Evolutionary conservation across 2,888 invertebrate genomes (phyloP), one percentile per base, ranked within the genome.

Genomic region (Prosopocoilus inquinatus): DNA sequence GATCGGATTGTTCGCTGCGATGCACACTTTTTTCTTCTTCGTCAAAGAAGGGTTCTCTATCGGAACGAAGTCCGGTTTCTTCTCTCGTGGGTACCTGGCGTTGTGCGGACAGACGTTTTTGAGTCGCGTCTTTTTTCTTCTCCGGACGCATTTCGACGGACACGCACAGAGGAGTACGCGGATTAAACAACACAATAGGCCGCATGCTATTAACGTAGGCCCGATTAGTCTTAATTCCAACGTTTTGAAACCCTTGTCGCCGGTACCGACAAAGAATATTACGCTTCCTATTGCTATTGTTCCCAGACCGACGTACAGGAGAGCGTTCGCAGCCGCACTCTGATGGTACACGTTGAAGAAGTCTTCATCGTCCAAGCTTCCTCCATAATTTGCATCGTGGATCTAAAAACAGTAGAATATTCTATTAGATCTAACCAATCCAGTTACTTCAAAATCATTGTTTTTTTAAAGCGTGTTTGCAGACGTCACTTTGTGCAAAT

Each of bases 221-320:
- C 94, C 94, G 77, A 93, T 91, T 71, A 93, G 83, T 68, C 91
- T 85, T 67, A 94, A 81, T 74, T 91, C 92, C 62, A 90, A 85
- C 63, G 93, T 92, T 79, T 87, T 91, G 84, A 89, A 92, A 79
- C 87, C 84, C 79, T 92, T 91, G 80, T 93, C 93, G 70, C 93
- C 93, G 63, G 92, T 91, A 67, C 92, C 93, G 64, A 93, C 92
- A 80, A 93, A 92, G 75, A 91, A 90, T 69, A 93, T 90, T 68
- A 93, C 89, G 70, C 91, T 85, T 53, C 93, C 94, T 65, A 93
- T 81, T 16, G 92, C 90, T 58, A 91, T 86, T 16, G 88, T 89
- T 64, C 88, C 90, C 64, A 94, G 83, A 52, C 93, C 93, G 48
- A 92, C 90, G 78, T 93, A 93, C 53, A 94, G 84, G 62, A 93